A percentile compares a stretch with the other conserved stretches of the same genome.
These are phyloP conservation scores for Gerris buenoi DNA, from an alignment of 1,140 invertebrate species.

Conservation along the genomic window DNA sequence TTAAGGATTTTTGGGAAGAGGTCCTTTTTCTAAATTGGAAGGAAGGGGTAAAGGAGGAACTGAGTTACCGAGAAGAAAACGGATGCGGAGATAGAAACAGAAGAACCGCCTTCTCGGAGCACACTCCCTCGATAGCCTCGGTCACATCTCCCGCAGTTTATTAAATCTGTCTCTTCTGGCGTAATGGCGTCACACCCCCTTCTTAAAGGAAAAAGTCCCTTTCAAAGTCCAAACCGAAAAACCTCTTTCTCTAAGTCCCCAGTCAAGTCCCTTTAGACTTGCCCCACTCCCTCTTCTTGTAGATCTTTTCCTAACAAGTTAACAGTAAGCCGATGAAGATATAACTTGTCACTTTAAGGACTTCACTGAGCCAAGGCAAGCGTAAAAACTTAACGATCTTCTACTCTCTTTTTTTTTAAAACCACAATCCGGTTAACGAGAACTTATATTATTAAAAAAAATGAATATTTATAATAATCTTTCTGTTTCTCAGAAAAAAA, in stretches of 20 bases:
- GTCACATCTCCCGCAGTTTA: neutral
- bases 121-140: neutral
- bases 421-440: neutral
- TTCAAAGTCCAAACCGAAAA: neutral
- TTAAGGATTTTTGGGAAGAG: neutral
- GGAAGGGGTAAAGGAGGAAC: neutral
- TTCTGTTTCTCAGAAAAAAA: too few relatives aligned
- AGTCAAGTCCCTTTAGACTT: too few relatives aligned
- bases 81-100: neutral
- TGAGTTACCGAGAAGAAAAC: neutral
- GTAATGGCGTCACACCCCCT: neutral
- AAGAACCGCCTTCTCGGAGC: too few relatives aligned
- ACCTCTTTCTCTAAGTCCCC: too few relatives aligned
- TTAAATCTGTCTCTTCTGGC: neutral
- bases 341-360: too few relatives aligned
- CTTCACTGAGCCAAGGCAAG: too few relatives aligned
- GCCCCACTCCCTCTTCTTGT: too few relatives aligned
- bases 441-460: too few relatives aligned
- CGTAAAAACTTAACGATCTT: neutral
- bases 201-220: neutral
- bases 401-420: neutral
- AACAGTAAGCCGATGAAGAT: too few relatives aligned
- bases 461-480: too few relatives aligned
- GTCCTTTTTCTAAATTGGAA: neutral
- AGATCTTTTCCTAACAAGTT: too few relatives aligned